Base-by-base conservation (phyloP, 2,888 invertebrate species). In the Philereme vetulata region DNA sequence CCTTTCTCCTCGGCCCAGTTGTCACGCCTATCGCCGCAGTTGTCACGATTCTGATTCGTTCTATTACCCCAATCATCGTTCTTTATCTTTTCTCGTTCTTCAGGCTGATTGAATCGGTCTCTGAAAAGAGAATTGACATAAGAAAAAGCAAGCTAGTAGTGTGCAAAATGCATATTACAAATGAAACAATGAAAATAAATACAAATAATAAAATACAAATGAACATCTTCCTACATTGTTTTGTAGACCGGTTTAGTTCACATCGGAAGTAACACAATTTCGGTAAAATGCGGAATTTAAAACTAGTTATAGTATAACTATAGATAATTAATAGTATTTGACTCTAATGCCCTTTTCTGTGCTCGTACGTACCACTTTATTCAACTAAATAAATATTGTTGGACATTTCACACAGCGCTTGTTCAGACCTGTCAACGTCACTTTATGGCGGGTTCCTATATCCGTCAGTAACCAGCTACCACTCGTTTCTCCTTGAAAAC, bases 31-130 rank as follows among this genome's bases (percentile, higher is more conserved):
- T 78, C 75, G 32, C 77, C 73, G 63, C 76, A 71, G 51, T 70
- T 71, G 0, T 78, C 77, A 42, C 66, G 52, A 43, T 60, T 60
- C 38, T 60, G 62, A 48, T 57, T 66, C n/a, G 73, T 69, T 48
- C 74, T 76, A 54, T 74, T 73, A 7, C 80, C 78, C 78, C 80
- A 74, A 32, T 84, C 81, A 21, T 85, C 84, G 9, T 70, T 62
- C 54, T 74, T 77, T 49, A 75, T 81, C 34, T 84, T 82, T 40
- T 85, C 80, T 63, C 80, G 76, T 42, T 86, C 81, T 56, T 82
- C 78, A 11, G 74, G 71, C 68, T 84, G 81, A 57, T 78, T 77
- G 62, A 73, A 81, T 66, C 77, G 82, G 35, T 76, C 77, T 4
- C 77, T 77, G 72, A 59, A 76, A 71, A 3, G 8, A 46, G 4